phyloP scores from a whole-genome alignment of 2,113 vertebrate species.

The Paramisgurnus dabryanus region DNA sequence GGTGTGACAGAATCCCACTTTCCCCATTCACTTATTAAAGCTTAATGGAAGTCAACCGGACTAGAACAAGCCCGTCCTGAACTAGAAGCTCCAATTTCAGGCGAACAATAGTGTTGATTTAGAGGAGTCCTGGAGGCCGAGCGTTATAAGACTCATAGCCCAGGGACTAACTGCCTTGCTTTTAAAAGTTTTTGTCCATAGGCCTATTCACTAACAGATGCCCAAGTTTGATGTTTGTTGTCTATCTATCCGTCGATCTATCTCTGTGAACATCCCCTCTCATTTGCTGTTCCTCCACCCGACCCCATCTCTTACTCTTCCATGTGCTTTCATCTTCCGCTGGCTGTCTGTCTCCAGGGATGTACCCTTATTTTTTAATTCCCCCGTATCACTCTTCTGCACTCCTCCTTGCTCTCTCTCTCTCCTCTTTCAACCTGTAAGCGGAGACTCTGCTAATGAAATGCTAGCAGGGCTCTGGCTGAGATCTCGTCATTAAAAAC shows the following conservation, averaged over 20 bases:
- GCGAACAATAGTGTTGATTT: constrained; percentile 52
- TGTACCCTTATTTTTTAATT: constrained; percentile 28
- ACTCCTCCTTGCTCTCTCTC: constrained; percentile 1
- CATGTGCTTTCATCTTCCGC: constrained; percentile 64
- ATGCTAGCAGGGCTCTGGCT: constrained; percentile 13
- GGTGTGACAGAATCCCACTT: constrained; percentile 31
- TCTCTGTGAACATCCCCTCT: constrained; percentile 4
- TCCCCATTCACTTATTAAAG: constrained; percentile 65
- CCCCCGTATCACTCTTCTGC: constrained; percentile 27
- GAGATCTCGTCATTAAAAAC: constrained; percentile 45
- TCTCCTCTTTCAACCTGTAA: constrained; percentile 20
- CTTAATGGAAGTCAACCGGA: constrained; percentile 68
- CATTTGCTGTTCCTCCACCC: constrained; percentile 9
- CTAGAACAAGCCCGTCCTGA: constrained; percentile 60
- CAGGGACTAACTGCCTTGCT: constrained; percentile 17
- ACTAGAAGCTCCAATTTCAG: constrained; percentile 73
- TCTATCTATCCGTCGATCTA: constrained; percentile 24
- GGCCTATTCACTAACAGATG: constrained; percentile 19
- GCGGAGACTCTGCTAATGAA: constrained; percentile 28
- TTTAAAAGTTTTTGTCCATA: not conserved
- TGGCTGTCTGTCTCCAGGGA: constrained; percentile 55
- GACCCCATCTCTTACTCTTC: constrained; percentile 20
- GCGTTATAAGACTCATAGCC: constrained; percentile 24
- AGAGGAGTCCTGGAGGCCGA: constrained; percentile 37
- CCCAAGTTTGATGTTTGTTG: constrained; percentile 38